Evolutionary conservation across 2,888 invertebrate genomes (phyloP).

Genomic region (Rhabditoides inermis): DNA sequence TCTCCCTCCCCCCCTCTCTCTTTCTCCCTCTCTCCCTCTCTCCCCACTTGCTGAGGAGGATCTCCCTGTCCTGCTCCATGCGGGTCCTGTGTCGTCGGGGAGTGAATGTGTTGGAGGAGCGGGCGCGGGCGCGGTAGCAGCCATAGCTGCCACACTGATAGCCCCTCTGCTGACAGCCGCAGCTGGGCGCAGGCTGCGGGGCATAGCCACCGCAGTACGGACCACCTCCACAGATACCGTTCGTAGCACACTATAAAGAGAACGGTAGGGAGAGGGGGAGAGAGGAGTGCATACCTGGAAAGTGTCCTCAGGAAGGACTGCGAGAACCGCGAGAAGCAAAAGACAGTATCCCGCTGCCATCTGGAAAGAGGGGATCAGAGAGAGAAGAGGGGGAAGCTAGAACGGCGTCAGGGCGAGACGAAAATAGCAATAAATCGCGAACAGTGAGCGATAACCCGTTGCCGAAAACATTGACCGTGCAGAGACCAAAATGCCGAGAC

Average conservation of each 20-base stretch:
- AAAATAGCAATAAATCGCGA: background rate
- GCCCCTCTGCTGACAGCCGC: conserved; percentile 17
- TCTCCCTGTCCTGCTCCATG: too few relatives aligned
- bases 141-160: conserved; percentile 34
- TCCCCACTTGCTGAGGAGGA: too few relatives aligned
- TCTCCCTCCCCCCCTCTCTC: too few relatives aligned
- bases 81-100: too few relatives aligned
- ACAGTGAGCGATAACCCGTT: background rate
- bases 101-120: too few relatives aligned
- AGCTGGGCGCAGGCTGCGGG: conserved; percentile 17
- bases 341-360: background rate
- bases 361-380: background rate
- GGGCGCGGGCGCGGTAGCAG: conserved; percentile 22
- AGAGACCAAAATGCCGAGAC: background rate
- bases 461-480: background rate
- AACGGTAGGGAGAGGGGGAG: background rate
- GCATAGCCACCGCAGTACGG: conserved; percentile 19
- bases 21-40: too few relatives aligned
- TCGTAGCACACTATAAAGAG: conserved; percentile 33
- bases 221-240: conserved; percentile 38
- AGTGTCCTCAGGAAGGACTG: conserved; percentile 13
- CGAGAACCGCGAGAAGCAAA: conserved; percentile 7
- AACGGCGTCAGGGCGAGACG: background rate
- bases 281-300: conserved; percentile 7
- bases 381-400: background rate